Evolutionary conservation across 2,113 vertebrate species (phyloP).

Genomic region (Mus musculus): GRCm39 chr9:35266001-35266500

Average conservation of each 20-base stretch:
- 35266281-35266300: neutral
- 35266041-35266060: neutral
- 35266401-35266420: neutral
- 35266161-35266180: neutral
- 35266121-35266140: neutral
- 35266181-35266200: neutral
- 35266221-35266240: no score
- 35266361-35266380: neutral
- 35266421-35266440: neutral
- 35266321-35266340: neutral
- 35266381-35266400: neutral
- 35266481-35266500: neutral
- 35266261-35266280: neutral
- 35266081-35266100: neutral
- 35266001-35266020: neutral
- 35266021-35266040: neutral
- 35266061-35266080: neutral
- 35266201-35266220: neutral
- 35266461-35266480: neutral
- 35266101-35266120: neutral
- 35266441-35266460: neutral
- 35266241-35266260: no score
- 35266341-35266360: accelerated
- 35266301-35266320: neutral
- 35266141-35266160: no score